Evolutionary conservation across 2,888 invertebrate species (phyloP), one percentile per base, ranked within the genome.

Genomic region (Deilephila elpenor): DNA sequence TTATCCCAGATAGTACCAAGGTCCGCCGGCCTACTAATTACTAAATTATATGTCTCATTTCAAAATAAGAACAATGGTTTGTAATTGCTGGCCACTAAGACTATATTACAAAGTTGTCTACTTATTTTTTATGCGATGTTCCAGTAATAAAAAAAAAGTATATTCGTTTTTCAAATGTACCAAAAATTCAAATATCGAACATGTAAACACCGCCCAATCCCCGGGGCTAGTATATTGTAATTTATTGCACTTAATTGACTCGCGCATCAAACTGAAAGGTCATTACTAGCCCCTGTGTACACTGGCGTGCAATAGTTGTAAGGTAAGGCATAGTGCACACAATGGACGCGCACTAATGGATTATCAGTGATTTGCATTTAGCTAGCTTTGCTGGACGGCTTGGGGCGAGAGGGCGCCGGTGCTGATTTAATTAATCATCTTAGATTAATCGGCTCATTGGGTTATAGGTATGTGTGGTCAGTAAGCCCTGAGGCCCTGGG

Each of bases 301-400:
- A 51, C 67, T 67, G 61, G 29, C 29, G 51, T 19, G 29, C 37
- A 53, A 72, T 61, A 62, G 67, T 59, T 74, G 67, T 71, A 80
- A 77, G 77, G 78, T 76, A 74, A 76, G 44, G 82, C 78, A 56
- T n/a, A 56, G 56, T 56, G 56, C 56, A 84, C 82, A 86, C 86
- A 87, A 86, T 86, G 84, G 82, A 79, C 82, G 84, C 82, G 84
- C 88, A 89, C 93, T 94, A 94, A 94, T 94, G 94, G 93, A 93
- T 93, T 93, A 93, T 92, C 92, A 90, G 91, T 89, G 94, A 94
- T 94, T 94, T 94, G 93, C 94, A 94, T 94, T 93, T 93, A 91
- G 91, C 90, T 87, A 87, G 88, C 86, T 89, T 86, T 83, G 84
- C 81, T 82, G 89, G 88, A 86, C 67, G 81, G 79, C 59, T 59